These are phyloP conservation scores for Mongoloraphidia duomilia DNA, from an alignment of 2,888 invertebrate genomes.

Conservation along the genomic window DNA sequence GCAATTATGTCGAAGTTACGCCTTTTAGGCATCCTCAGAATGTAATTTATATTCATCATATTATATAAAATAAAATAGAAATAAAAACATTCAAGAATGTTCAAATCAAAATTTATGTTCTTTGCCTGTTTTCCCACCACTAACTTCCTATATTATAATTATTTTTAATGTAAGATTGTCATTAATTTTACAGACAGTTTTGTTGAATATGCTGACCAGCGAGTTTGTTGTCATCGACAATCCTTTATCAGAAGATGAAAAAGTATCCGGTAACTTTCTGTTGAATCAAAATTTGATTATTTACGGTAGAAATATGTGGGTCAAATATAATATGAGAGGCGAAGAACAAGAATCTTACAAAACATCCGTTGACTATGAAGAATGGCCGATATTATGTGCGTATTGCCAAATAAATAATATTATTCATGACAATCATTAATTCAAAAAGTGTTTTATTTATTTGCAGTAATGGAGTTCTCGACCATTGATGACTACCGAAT, in stretches of 20 bases:
- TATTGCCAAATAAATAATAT: conserved; percentile 2
- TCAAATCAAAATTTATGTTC: no score
- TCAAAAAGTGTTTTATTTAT: background rate
- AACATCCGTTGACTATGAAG: conserved; percentile 38
- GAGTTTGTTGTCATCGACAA: conserved; percentile 80
- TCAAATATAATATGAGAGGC: conserved; percentile 63
- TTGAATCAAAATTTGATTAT: conserved; percentile 60
- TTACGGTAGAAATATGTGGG: conserved; percentile 63
- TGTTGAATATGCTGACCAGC: conserved; percentile 86
- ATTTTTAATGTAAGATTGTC: background rate
- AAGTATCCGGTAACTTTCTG: conserved; percentile 49
- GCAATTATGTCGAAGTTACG: no score
- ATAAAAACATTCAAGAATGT: no score
- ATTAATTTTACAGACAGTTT: conserved; percentile 48
- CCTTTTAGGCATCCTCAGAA: no score
- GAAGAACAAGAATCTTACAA: conserved; percentile 46
- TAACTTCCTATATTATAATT: no score
- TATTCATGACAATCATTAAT: no score
- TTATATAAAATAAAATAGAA: no score
- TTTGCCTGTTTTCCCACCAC: no score
- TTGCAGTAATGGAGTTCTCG: conserved; percentile 53
- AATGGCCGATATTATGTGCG: conserved; percentile 63
- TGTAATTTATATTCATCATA: no score
- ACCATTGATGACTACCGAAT: conserved; percentile 52
- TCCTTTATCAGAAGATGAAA: conserved; percentile 55